phyloP scores from a whole-genome alignment of 2,113 vertebrate species.

The Octodon degus region DNA sequence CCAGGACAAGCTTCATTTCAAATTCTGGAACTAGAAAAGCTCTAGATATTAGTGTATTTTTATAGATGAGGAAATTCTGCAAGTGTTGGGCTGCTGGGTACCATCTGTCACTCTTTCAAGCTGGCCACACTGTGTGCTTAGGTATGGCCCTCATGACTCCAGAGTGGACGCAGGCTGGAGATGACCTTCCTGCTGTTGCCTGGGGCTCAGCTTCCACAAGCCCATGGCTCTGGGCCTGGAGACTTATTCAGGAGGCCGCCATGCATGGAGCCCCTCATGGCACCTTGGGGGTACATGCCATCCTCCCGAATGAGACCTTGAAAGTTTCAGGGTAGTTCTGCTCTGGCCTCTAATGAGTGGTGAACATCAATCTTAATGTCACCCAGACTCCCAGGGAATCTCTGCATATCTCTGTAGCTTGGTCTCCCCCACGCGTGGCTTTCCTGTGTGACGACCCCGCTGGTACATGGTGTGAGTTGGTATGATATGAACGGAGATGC shows the following conservation, averaged over 20 bases:
- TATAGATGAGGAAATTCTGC: not conserved
- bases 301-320: constrained; percentile 50
- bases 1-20: not conserved
- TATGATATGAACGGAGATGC: not conserved
- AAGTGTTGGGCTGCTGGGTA: not conserved
- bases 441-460: not conserved
- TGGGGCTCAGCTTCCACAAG: not conserved
- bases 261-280: constrained; percentile 50
- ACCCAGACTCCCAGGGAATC: not conserved
- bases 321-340: constrained; percentile 29
- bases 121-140: not conserved
- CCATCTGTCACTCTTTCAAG: not conserved
- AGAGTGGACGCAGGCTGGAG: not conserved
- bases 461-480: not conserved
- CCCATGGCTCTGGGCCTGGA: constrained; percentile 2
- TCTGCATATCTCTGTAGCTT: not conserved
- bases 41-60: not conserved
- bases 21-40: not conserved
- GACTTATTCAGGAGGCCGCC: constrained; percentile 58
- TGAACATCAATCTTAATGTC: constrained; percentile 59
- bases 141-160: fast-evolving
- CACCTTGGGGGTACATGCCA: constrained; percentile 42
- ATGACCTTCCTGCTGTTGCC: not conserved
- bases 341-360: constrained; percentile 40
- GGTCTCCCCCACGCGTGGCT: not conserved